These are phyloP conservation scores for Capromys pilorides DNA, from an alignment of 2,797 vertebrate genomes.

Conservation along the genomic window DNA sequence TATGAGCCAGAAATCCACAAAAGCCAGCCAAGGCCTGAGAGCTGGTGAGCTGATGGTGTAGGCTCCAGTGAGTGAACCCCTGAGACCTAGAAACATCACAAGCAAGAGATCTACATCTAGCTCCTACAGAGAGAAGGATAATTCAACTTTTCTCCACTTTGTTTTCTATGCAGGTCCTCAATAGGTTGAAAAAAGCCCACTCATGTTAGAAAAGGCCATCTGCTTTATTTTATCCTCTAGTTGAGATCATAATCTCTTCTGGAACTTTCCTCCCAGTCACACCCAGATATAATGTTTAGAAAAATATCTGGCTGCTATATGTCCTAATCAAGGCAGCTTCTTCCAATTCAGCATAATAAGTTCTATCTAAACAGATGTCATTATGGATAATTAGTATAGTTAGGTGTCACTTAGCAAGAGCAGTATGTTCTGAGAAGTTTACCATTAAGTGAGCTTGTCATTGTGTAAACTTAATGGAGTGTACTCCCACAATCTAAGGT, in stretches of 20 bases:
- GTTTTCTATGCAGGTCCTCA: background rate
- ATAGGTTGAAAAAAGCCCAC: background rate
- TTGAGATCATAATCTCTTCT: background rate
- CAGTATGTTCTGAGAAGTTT: background rate
- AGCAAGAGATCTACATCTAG: background rate
- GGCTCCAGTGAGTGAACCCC: background rate
- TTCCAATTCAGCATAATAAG: background rate
- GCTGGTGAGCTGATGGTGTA: background rate
- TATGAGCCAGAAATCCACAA: background rate
- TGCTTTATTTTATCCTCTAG: background rate
- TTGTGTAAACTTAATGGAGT: background rate
- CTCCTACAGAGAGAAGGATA: background rate
- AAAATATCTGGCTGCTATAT: background rate
- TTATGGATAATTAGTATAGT: background rate
- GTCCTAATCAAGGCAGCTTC: background rate
- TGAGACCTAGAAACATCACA: background rate
- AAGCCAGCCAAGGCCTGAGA: background rate
- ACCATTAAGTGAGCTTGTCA: background rate
- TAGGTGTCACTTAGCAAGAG: background rate
- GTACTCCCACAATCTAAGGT: background rate
- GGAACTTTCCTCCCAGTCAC: background rate
- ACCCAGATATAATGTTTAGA: background rate
- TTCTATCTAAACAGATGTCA: background rate
- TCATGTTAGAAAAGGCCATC: background rate
- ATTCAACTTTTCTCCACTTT: background rate